Base-by-base conservation (phyloP, 2,888 invertebrate genomes). In the Ametastegia equiseti region DNA sequence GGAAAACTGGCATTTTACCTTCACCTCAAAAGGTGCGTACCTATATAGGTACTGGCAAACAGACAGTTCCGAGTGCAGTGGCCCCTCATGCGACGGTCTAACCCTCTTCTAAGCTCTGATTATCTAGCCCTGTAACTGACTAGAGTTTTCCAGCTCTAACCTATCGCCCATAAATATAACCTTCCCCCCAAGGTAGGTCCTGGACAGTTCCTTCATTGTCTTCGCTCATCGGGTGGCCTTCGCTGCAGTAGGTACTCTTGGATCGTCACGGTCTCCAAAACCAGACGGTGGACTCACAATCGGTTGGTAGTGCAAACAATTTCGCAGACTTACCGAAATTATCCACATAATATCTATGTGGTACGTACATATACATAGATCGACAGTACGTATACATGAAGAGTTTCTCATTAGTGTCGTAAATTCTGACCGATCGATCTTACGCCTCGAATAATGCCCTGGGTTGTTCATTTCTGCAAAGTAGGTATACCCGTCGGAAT, bases 41-140 rank as follows among this genome's bases (percentile, higher is more conserved):
- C n/a, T n/a, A n/a, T n/a, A n/a, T n/a, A n/a, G n/a, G 11, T 39
- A 7, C 11, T 13, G 30, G n/a, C 30, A 15, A 45, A 42, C 45
- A 23, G 13, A 23, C 30, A 27, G 60, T 60, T 30, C 23, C 13
- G 15, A 30, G 19, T 23, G 50, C 54, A 33, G 13, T 75, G 75
- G 67, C 80, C 42, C 84, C 83, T 82, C 54, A 15, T 47, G 65
- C 27, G n/a, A n/a, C n/a, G n/a, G n/a, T n/a, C 60, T 36, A 42
- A 63, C 69, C 77, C 42, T 36, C 77, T 60, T 80, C 80, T 81
- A 83, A 83, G 83, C 83, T 82, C 82, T 81, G 78, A 84, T 88
- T 87, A 85, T 86, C 86, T 85, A 82, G 79, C 63, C 5, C n/a
- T 42, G 39, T 42, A 27, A 13, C 15, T n/a, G 57, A 23, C 23